Base-by-base conservation (phyloP, 2,113 vertebrate genomes). In the Phainopepla nitens region DNA sequence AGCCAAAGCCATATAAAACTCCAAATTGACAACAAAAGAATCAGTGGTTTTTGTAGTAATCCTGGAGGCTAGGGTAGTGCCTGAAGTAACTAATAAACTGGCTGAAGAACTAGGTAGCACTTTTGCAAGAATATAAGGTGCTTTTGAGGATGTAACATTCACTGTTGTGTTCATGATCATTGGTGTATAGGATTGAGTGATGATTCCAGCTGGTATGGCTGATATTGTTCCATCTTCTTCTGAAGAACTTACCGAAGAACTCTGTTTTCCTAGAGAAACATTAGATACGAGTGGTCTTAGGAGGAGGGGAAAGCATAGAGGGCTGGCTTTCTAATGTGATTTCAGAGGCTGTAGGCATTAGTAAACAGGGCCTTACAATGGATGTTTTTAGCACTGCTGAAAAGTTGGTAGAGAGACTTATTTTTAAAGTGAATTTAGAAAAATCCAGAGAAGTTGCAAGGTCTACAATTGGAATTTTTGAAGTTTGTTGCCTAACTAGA, bases 251-350 rank as follows among this genome's bases (percentile, higher is more conserved):
- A 87, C 18, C 0, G 72, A 78, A 83, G 97, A 94, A 79, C 88
- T 97, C 71, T 82, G 83, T 45, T 93, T 92, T 95, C 95, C 96
- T 96, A 82, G 81, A 90, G 92, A 96, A 66, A 97, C 21, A 73
- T 86, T 51, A 90, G 50, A 85, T 77, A 91, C 1, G 22, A 93
- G 66, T 33, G 15, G 42, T 78, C 85, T 94, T 90, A 91, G 76
- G 60, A 92, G 70, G 18, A 82, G 53, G 19, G 27, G 65, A 89
- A 68, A 80, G 83, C n/a, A 91, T 9, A 73, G 47, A 50, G n/a
- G 41, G 31, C 33, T 86, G 76, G 24, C 53, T 90, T 95, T 92
- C 88, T 87, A 86, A 92, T 86, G 15, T 56, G 27, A 49, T 18
- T 62, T 90, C 66, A 29, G 73, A 50, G 58, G 24, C 1, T 72